Conservation (phyloP, 2,797 vertebrate genomes). For the Tragelaphus oryx region DNA sequence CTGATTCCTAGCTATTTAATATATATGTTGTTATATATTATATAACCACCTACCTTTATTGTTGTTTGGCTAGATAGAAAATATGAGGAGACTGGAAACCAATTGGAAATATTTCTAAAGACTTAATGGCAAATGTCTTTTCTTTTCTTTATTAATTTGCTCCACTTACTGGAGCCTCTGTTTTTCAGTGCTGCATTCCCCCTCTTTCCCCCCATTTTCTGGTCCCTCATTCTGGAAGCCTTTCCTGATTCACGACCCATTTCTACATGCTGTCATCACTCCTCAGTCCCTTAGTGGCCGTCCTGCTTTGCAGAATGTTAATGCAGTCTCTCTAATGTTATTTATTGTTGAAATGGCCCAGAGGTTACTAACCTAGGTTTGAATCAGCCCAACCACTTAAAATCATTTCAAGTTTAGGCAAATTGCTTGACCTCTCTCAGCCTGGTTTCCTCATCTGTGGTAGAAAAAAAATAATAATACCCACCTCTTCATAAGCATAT, state of each 20-base stretch:
- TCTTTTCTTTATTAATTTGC: slow-evolving; percentile 44
- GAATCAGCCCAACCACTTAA: neutral
- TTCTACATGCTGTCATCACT: neutral
- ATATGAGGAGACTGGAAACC: slow-evolving; percentile 60
- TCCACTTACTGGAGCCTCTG: neutral
- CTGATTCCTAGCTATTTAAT: slow-evolving; percentile 75
- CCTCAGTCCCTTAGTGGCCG: neutral
- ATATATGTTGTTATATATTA: slow-evolving; percentile 51
- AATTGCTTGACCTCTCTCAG: neutral
- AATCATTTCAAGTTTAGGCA: neutral
- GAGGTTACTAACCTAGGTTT: neutral
- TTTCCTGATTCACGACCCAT: neutral
- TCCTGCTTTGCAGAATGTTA: neutral
- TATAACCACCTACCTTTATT: slow-evolving; percentile 65
- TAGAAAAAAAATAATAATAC: neutral
- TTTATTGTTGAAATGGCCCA: neutral
- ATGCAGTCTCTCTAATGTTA: neutral
- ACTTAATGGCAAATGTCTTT: slow-evolving; percentile 57
- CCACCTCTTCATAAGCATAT: neutral
- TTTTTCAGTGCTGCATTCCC: neutral
- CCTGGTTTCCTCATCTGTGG: neutral
- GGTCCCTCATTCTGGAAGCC: neutral
- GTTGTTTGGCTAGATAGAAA: slow-evolving; percentile 65
- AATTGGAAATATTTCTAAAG: slow-evolving; percentile 54
- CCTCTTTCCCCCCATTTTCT: neutral